phyloP scores from a whole-genome alignment of 1,140 invertebrate genomes.

The Nasonia vitripennis region DNA sequence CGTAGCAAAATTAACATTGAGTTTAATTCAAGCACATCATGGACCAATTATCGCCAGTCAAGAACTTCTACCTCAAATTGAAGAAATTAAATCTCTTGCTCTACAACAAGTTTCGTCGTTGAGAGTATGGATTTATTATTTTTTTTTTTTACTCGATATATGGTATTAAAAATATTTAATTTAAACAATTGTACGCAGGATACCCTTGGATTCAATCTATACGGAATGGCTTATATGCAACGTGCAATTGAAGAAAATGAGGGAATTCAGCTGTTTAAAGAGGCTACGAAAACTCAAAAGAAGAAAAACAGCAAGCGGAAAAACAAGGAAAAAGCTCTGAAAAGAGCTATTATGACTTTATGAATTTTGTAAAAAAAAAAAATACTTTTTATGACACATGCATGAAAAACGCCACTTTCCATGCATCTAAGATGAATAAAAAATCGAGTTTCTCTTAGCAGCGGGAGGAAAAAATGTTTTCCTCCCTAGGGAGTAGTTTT shows the following conservation, averaged over 20 bases:
- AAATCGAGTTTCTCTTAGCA: too few species aligned
- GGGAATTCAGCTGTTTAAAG: constrained; percentile 88
- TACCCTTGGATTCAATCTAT: constrained; percentile 90
- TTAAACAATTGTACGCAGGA: constrained; percentile 77
- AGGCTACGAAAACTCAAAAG: constrained; percentile 82
- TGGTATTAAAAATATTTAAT: constrained; percentile 9
- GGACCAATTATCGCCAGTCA: constrained; percentile 85
- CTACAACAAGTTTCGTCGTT: constrained; percentile 78
- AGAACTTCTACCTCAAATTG: constrained; percentile 81
- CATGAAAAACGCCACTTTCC: too few species aligned
- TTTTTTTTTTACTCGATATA: constrained; percentile 34
- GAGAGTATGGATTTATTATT: constrained; percentile 76
- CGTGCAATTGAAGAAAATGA: constrained; percentile 87
- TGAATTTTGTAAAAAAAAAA: constrained; percentile 54
- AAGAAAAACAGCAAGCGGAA: constrained; percentile 82
- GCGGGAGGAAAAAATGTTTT: too few species aligned
- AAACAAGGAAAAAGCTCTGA: constrained; percentile 81
- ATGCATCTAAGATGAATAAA: too few species aligned
- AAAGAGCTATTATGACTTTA: constrained; percentile 79
- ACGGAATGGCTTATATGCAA: constrained; percentile 87
- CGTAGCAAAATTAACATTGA: constrained; percentile 83
- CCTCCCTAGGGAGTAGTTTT: too few species aligned
- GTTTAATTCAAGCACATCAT: constrained; percentile 90
- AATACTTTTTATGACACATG: too few species aligned
- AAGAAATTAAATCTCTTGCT: constrained; percentile 80